These are phyloP conservation scores for Catostylus mosaicus DNA, from an alignment of 30 jellyfish, hydroid and myxozoan species.

Conservation along the genomic window DNA sequence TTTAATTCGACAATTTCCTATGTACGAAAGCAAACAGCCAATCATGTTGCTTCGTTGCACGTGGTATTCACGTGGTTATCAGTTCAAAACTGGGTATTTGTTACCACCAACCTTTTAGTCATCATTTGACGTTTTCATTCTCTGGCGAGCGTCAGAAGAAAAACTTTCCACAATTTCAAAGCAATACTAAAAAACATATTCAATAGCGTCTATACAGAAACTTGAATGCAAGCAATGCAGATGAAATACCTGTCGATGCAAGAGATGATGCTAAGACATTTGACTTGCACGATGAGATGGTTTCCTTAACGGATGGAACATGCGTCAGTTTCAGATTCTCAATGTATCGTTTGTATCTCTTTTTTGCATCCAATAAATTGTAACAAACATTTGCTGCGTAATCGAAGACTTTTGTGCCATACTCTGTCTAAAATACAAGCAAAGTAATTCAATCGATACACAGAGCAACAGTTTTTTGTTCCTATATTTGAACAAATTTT, in stretches of 20 bases:
- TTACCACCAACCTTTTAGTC: not conserved
- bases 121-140: not conserved
- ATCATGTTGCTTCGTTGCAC: too few species aligned
- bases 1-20: too few species aligned
- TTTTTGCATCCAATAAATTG: slow-evolving; percentile 52
- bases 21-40: too few species aligned
- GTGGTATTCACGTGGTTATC: too few species aligned
- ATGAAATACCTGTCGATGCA: slow-evolving; percentile 2
- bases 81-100: too few species aligned
- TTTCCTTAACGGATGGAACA: slow-evolving; percentile 54
- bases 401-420: slow-evolving; percentile 74
- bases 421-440: slow-evolving; percentile 60
- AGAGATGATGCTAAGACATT: not conserved
- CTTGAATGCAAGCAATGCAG: too few species aligned
- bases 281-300: not conserved
- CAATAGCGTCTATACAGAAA: too few species aligned
- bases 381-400: slow-evolving; percentile 71
- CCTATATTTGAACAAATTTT: too few species aligned
- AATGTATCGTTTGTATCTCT: slow-evolving; percentile 73
- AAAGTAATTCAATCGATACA: too few species aligned
- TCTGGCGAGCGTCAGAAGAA: not conserved
- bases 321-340: slow-evolving; percentile 69
- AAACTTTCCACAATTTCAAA: not conserved
- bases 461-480: too few species aligned
- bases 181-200: too few species aligned